Conservation (phyloP, 2,113 vertebrate species). For the Otolemur garnettii region DNA sequence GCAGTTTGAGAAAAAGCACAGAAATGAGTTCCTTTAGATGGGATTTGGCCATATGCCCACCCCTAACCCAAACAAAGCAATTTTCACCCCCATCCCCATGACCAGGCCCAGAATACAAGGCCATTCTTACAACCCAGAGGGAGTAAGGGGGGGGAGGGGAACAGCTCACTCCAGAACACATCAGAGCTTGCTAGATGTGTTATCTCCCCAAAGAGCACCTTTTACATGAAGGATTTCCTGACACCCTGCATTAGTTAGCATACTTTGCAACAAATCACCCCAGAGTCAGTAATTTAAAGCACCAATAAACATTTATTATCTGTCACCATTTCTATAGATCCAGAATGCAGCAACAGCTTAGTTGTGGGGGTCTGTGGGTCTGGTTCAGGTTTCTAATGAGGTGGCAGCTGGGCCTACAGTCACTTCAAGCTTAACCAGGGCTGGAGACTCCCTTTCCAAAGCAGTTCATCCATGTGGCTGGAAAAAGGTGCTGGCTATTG, state of each 20-base stretch:
- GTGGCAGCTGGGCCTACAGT: neutral
- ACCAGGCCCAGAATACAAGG: accelerated
- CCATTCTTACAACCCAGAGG: neutral
- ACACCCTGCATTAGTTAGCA: too few species aligned
- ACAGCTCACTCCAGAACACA: neutral
- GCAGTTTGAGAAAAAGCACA: neutral
- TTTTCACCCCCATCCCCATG: neutral
- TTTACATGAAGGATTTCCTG: neutral
- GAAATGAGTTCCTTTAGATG: neutral
- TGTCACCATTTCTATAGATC: neutral
- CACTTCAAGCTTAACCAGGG: neutral
- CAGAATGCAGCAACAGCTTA: neutral
- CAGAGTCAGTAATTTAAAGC: neutral
- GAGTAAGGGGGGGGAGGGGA: too few species aligned
- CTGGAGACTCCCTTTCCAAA: neutral
- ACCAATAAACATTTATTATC: neutral
- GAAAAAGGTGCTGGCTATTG: neutral
- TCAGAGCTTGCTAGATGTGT: accelerated
- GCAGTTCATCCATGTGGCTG: neutral
- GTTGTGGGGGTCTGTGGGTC: neutral
- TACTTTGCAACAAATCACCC: neutral
- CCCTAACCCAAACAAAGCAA: neutral
- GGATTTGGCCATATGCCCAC: neutral
- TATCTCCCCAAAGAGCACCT: neutral
- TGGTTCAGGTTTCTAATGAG: neutral